Evolutionary conservation across 2,888 invertebrate genomes (phyloP), one percentile per base, ranked within the genome.

Genomic region (Koerneria pararmatus): DNA sequence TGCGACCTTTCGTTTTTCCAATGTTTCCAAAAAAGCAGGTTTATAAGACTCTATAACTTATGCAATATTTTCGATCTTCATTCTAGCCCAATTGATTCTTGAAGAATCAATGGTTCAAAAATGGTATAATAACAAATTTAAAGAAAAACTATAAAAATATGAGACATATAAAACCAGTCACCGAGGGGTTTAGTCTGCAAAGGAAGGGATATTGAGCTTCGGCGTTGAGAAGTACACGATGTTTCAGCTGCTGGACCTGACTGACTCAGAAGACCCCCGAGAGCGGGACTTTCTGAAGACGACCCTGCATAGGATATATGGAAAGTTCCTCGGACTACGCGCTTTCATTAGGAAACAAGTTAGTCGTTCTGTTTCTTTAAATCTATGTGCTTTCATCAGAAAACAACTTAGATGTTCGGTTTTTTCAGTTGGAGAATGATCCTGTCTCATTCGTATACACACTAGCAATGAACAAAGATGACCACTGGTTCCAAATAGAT

Each of bases 211-310:
- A 15, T 46, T 46, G 46, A 15, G n/a, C n/a, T 46, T n/a, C n/a
- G n/a, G n/a, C n/a, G n/a, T n/a, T n/a, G n/a, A n/a, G n/a, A n/a
- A n/a, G 35, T 8, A 1, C 0, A 24, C 68, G 56, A 60, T 69
- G 67, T 85, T 86, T 77, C 87, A 97, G 90, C 89, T 98, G 84
- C 87, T 99, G 87, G 97, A 98, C 85, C 88, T 98, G 85, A 98
- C 98, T 86, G 98, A 99, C 87, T 94, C 95, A 78, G 98, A 98
- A 88, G 98, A 98, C 87, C 97, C 97, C 66, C 89, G 98, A 79
- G 98, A 98, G 87, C 89, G 98, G 84, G 98, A 98, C 87, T 93
- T 95, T 86, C 88, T 98, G 82, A 98, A 98, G 88, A 98, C 97
- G 82, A 94, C 95, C 83, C 89, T 98, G 84, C 98, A 98, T 88